phyloP scores from a whole-genome alignment of 2,888 invertebrate species.

The Hydroisotoma schaefferi region DNA sequence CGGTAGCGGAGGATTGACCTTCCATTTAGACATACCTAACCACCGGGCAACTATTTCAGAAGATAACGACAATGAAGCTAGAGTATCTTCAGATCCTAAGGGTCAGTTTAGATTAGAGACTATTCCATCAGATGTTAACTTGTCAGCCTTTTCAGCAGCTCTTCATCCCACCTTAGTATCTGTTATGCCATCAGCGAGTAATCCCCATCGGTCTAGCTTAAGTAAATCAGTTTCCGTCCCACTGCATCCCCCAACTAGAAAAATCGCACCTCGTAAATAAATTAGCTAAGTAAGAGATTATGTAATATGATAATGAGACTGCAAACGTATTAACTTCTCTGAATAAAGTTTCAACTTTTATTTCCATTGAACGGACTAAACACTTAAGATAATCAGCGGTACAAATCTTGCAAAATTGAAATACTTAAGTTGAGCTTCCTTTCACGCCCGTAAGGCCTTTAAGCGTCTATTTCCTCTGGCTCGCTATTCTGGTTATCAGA shows the following conservation, averaged over 20 bases:
- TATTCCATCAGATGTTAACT: not conserved
- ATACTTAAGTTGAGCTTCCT: no score
- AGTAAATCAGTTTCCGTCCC: conserved; percentile 2
- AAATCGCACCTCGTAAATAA: not conserved
- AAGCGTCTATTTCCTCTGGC: no score
- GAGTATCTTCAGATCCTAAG: conserved; percentile 7
- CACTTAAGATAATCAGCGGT: no score
- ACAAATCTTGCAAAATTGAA: no score
- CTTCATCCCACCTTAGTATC: conserved; percentile 17
- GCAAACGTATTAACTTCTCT: no score
- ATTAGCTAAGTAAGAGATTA: no score
- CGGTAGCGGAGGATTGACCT: not conserved
- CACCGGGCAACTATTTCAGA: conserved; percentile 2
- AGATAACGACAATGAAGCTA: conserved; percentile 37
- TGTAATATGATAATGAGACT: no score
- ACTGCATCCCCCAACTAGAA: not conserved
- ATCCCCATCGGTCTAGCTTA: not conserved
- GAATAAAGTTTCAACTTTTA: no score
- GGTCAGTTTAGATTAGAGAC: not conserved
- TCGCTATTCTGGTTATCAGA: no score
- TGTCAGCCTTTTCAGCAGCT: conserved; percentile 11
- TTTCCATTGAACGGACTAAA: no score
- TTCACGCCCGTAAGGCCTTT: no score
- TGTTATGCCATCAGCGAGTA: conserved; percentile 8
- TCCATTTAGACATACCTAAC: not conserved